phyloP scores from a whole-genome alignment of 2,888 invertebrate species.

The Apoda limacodes region DNA sequence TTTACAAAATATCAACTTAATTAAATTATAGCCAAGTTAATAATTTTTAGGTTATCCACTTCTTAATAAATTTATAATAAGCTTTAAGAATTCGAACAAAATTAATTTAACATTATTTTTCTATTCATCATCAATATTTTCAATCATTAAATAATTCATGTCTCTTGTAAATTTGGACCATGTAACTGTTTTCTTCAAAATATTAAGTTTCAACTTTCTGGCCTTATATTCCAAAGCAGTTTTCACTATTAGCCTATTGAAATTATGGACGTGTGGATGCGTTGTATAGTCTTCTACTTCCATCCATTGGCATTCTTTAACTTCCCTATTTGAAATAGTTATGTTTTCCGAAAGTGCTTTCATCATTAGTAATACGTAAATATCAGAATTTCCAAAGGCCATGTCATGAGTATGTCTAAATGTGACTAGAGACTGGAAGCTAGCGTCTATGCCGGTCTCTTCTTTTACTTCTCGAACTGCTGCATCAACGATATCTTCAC shows the following conservation, averaged over 20 bases:
- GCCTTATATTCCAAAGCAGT: constrained; percentile 74
- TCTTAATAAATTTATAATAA: background rate
- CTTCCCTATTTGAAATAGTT: constrained; percentile 78
- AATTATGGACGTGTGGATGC: constrained; percentile 78
- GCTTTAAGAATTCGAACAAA: constrained; percentile 1
- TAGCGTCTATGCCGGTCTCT: constrained; percentile 85
- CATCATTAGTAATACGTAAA: constrained; percentile 84
- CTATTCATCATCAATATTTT: constrained; percentile 25
- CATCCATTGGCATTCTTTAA: constrained; percentile 85
- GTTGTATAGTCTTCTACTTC: constrained; percentile 76
- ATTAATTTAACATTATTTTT: constrained; percentile 9
- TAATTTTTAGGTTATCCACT: no score
- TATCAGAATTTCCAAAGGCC: constrained; percentile 86
- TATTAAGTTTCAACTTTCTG: constrained; percentile 70
- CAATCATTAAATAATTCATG: constrained; percentile 41
- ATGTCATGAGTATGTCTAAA: constrained; percentile 84
- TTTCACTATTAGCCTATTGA: constrained; percentile 74
- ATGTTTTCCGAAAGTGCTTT: constrained; percentile 74
- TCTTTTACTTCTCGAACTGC: constrained; percentile 89
- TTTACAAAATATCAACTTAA: no score
- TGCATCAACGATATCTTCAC: constrained; percentile 85
- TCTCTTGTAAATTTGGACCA: constrained; percentile 42
- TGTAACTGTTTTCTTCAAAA: constrained; percentile 58
- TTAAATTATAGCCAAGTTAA: background rate
- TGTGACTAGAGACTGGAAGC: constrained; percentile 80